Conservation (phyloP, 2,888 invertebrate species). For the Oligia fasciuncula region DNA sequence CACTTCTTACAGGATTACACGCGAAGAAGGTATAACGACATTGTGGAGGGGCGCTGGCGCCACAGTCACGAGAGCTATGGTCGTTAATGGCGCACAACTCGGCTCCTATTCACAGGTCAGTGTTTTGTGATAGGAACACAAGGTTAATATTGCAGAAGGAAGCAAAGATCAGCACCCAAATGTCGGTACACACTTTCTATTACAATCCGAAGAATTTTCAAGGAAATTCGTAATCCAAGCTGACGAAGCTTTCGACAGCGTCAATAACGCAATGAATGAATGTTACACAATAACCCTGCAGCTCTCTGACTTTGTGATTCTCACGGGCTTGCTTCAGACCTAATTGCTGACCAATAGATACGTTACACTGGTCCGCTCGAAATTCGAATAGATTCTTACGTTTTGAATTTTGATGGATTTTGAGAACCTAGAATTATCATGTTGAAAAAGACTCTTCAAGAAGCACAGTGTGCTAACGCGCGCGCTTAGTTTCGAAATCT, state of each 20-base stretch:
- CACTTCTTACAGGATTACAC: constrained; percentile 78
- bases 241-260: not conserved
- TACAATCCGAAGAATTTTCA: not conserved
- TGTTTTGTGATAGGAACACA: not conserved
- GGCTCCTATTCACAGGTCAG: constrained; percentile 97
- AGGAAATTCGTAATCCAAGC: not conserved
- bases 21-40: constrained; percentile 92
- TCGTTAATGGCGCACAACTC: constrained; percentile 99
- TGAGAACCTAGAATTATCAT: too few species aligned
- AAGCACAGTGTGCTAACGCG: too few species aligned
- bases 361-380: too few species aligned
- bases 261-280: too few species aligned
- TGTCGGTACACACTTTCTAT: not conserved
- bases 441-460: too few species aligned
- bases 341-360: not conserved
- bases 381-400: too few species aligned
- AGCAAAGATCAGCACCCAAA: not conserved
- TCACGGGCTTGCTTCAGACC: not conserved
- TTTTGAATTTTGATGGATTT: too few species aligned
- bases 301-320: not conserved
- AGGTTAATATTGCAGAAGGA: not conserved
- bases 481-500: too few species aligned
- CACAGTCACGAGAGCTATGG: constrained; percentile 97
- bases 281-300: not conserved
- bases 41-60: constrained; percentile 98